phyloP scores from a whole-genome alignment of 2,797 vertebrate species.

The Odontamblyopus rebecca region DNA sequence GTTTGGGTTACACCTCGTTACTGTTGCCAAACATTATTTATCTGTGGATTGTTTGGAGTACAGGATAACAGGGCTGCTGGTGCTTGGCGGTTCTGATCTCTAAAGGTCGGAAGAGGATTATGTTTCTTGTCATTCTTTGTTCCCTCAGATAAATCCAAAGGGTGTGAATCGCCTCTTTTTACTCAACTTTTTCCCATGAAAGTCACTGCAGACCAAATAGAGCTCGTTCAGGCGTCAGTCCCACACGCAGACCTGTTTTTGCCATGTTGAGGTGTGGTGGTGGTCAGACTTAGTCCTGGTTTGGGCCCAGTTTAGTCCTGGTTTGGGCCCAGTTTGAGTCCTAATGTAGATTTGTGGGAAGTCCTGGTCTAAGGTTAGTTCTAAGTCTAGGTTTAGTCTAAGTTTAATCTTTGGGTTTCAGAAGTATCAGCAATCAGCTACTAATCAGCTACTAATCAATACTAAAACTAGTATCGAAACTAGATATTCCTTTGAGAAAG shows the following conservation, averaged over 20 bases:
- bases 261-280: not conserved
- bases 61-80: constrained; percentile 13
- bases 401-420: too few species aligned
- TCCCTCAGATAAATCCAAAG: constrained; percentile 46
- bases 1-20: not conserved
- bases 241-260: not conserved
- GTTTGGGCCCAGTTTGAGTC: not conserved
- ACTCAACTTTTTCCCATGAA: constrained; percentile 50
- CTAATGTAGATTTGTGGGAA: not conserved
- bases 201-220: constrained; percentile 10
- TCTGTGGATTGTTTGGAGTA: not conserved
- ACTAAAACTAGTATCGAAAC: too few species aligned
- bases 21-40: not conserved
- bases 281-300: not conserved
- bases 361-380: not conserved
- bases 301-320: not conserved
- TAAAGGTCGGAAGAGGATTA: constrained; percentile 62
- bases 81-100: constrained; percentile 35
- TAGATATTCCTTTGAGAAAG: too few species aligned
- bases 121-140: constrained; percentile 55
- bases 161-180: constrained; percentile 49
- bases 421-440: too few species aligned
- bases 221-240: constrained; percentile 2
- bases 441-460: too few species aligned
- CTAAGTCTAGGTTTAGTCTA: too few species aligned